phyloP scores from a whole-genome alignment of 2,113 vertebrate genomes.

The Erinaceus europaeus region DNA sequence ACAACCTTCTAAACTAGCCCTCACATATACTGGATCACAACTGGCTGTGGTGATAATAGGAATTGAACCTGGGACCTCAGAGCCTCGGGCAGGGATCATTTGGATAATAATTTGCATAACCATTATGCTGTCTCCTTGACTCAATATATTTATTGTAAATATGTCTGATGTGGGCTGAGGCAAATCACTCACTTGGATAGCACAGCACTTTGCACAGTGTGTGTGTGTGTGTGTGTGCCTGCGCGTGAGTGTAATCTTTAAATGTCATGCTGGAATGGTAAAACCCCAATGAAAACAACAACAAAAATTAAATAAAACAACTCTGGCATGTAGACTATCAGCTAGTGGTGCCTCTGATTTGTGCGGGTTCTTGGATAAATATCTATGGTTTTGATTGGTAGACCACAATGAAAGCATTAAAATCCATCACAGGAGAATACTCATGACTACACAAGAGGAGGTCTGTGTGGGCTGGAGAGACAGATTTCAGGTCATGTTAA shows the following conservation, averaged over 20 bases:
- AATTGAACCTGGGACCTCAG: too few species aligned
- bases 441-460: not conserved
- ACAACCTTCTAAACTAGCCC: not conserved
- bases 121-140: too few species aligned
- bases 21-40: not conserved
- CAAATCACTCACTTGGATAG: not conserved
- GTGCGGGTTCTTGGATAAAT: not conserved
- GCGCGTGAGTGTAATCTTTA: too few species aligned
- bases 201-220: too few species aligned
- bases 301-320: too few species aligned
- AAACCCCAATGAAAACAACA: too few species aligned
- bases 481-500: not conserved
- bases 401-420: not conserved
- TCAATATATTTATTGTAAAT: not conserved
- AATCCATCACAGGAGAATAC: not conserved
- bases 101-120: too few species aligned
- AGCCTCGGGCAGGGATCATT: too few species aligned
- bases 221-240: too few species aligned
- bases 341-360: not conserved
- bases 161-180: not conserved
- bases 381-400: not conserved
- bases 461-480: too few species aligned
- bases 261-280: too few species aligned
- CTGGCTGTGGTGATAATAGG: too few species aligned
- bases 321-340: not conserved